Conservation (phyloP, 2,888 invertebrate genomes). For the Zaprionus obscuricornis region DNA sequence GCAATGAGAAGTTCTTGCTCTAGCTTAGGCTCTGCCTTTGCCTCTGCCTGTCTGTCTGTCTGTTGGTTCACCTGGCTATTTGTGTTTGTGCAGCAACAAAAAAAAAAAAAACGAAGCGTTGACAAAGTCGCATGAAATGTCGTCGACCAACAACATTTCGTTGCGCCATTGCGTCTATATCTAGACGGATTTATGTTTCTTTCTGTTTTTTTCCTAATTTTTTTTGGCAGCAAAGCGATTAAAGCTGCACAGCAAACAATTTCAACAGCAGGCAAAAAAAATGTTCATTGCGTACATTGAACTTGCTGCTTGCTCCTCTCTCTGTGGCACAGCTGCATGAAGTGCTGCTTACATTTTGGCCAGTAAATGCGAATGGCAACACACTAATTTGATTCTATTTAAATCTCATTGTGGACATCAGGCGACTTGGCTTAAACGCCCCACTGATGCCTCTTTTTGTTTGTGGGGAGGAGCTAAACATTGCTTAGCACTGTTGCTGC, state of each 20-base stretch:
- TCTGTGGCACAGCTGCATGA: too few species aligned
- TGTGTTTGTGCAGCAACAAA: slow-evolving; percentile 69
- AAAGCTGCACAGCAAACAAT: slow-evolving; percentile 74
- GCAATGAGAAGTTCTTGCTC: neutral
- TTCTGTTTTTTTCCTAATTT: too few species aligned
- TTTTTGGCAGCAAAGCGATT: too few species aligned
- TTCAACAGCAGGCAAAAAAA: too few species aligned
- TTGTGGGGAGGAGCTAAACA: slow-evolving; percentile 15
- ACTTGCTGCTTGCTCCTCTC: too few species aligned
- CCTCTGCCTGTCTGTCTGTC: too few species aligned
- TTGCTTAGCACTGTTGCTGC: slow-evolving; percentile 14
- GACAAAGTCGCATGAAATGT: slow-evolving; percentile 73
- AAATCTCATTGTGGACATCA: slow-evolving; percentile 79
- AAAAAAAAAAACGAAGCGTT: slow-evolving; percentile 66
- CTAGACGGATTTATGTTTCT: slow-evolving; percentile 74
- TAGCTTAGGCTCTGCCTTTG: too few species aligned
- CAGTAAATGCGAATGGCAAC: slow-evolving; percentile 61
- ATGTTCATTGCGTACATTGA: too few species aligned
- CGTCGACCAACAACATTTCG: slow-evolving; percentile 32
- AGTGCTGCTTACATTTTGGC: too few species aligned
- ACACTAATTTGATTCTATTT: slow-evolving; percentile 79
- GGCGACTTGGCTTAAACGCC: slow-evolving; percentile 73
- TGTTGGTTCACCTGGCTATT: too few species aligned
- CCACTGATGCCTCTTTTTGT: slow-evolving; percentile 72
- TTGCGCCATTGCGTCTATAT: slow-evolving; percentile 34